Conservation (phyloP, 2,888 invertebrate genomes). For the Ormyrus nitidulus region DNA sequence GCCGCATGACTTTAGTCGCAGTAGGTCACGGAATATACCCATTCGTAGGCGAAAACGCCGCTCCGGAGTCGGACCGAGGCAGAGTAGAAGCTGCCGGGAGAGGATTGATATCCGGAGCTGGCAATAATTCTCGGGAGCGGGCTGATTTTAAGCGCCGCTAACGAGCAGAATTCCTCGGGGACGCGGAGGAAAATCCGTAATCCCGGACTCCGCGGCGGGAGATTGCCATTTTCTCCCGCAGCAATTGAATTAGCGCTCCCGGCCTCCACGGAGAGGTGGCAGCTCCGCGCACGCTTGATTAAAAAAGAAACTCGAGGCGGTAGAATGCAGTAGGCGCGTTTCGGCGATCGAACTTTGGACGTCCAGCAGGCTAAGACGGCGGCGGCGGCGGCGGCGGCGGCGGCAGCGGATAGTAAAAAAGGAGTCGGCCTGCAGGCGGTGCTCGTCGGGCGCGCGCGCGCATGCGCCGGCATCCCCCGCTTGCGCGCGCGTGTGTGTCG, state of each 20-base stretch:
- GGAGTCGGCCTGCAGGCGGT: constrained; percentile 41
- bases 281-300: not conserved
- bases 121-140: too few species aligned
- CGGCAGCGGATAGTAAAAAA: not conserved
- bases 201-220: not conserved
- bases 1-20: too few species aligned
- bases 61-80: too few species aligned
- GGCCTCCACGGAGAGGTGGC: not conserved
- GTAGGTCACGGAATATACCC: too few species aligned
- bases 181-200: too few species aligned
- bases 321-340: not conserved
- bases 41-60: too few species aligned
- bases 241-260: constrained; percentile 11
- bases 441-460: constrained; percentile 3
- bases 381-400: not conserved
- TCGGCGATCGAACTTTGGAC: not conserved
- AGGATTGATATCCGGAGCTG: too few species aligned
- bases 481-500: constrained; percentile 50
- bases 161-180: too few species aligned
- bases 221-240: not conserved
- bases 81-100: too few species aligned
- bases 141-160: not conserved
- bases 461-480: constrained; percentile 2
- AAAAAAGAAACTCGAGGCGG: constrained; percentile 1
- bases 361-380: too few species aligned